Evolutionary conservation across 2,888 invertebrate species (phyloP), one percentile per base, ranked within the genome.

Genomic region (Diloba caeruleocephala): DNA sequence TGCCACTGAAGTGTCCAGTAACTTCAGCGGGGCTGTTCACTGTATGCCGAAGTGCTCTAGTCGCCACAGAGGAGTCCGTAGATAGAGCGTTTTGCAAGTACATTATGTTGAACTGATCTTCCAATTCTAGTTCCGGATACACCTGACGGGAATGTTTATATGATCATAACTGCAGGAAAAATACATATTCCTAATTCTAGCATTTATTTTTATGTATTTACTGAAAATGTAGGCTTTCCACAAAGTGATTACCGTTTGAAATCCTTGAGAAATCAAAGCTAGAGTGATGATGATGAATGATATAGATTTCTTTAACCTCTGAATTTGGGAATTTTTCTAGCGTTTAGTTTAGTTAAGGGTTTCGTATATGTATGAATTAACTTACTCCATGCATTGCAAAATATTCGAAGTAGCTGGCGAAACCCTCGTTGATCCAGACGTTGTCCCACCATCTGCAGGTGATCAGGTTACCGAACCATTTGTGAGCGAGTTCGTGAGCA

Each of bases 381-480:
- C 89, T 83, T 73, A 92, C 92, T 21, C 76, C 91, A 65, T 91
- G 77, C 88, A 89, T 90, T 10, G 94, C 94, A 43, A 95, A 93
- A 75, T 96, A 96, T 76, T 97, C 95, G 65, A 96, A 96, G 79
- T 95, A 95, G 49, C 94, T 94, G 2, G 96, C 96, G 58, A 96
- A 96, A 0, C 95, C 97, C 81, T 97, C 97, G 76, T 96, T 97
- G 9, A 97, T 89, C 96, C 96, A 97, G 0, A 96, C 92, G 52
- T 94, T 95, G 34, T 94, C 92, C 97, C 97, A 97, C 96, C 96
- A 97, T 52, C 94, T 87, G 19, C 95, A 94, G 0, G 96, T 95
- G 13, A 97, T 95, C 26, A 95, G 89, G 81, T 97, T 96, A 0
- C 97, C 97, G 76, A 97, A 97, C 97, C 97, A 97, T 88, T 96